Evolutionary conservation across 2,113 vertebrate genomes (phyloP), one percentile per base, ranked within the genome.

Genomic region (Rhegmatorhina hoffmannsi): DNA sequence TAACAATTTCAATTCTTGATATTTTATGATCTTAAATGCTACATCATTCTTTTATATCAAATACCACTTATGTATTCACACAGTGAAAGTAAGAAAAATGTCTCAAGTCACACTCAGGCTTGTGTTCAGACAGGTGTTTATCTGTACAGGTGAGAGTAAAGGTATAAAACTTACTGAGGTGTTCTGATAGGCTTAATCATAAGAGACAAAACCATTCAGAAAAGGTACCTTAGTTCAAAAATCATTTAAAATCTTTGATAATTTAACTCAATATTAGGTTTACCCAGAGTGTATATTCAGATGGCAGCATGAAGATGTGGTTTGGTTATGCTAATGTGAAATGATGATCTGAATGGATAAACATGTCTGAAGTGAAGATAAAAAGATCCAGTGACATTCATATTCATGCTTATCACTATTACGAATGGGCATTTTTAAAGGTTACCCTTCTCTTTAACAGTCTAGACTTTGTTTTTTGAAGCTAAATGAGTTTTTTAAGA

Each of bases 1-100:
- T 50, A 85, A 25, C 75, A 81, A 55, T 21, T 47, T 73, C 12
- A 60, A 4, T 68, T 76, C 5, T 63, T 60, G 31, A 15, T 26
- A 87, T 59, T 55, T 91, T 89, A 66, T 77, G 4, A 14, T 67
- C 20, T 77, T 62, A 68, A 28, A 52, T 80, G 15, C 16, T 82
- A 0, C 13, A 17, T 84, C 2, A 19, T 77, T 12, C 50, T 80
- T 92, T 74, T 69, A 43, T 70, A 59, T 19, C 47, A 77, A 36
- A 15, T 33, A 55, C 5, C 0, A 0, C 20, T 68, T 59, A 8
- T 8, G 5, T 14, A 60, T 36, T 68, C 14, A 43, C 8, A 33
- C 2, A 25, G 4, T 79, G 50, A 8, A 76, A 63, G 29, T 74
- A 75, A 74, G 43, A 34, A 67, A 33, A 89, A 8, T 66, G n/a